Base-by-base conservation (phyloP, 2,888 invertebrate genomes). In the Trissolcus brochymenae region DNA sequence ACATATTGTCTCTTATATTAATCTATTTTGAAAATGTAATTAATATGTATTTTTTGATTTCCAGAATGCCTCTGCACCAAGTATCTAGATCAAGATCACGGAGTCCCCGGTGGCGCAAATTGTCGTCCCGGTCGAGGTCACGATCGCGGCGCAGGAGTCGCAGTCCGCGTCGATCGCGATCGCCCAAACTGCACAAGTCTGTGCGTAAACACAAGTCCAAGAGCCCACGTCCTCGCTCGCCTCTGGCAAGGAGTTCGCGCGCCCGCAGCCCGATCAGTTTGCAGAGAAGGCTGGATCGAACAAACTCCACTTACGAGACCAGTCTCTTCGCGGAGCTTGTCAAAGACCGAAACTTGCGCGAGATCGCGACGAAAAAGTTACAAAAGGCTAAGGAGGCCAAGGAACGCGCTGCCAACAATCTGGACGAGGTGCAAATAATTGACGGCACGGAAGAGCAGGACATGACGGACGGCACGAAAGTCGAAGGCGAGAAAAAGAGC, bases 291-390 rank as follows among this genome's bases (percentile, higher is more conserved):
- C 87, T 88, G 80, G 80, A 87, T 41, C 71, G 87, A 14, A 84
- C 82, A 6, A 86, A 94, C 80, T 94, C 95, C 84, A 96, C 96
- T 85, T 94, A 94, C 64, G 95, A 96, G 83, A 96, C 96, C 7
- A 96, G 96, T 87, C 91, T 97, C 11, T 97, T 97, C 87, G 96
- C 96, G 0, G 96, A 96, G 89, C 91, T 97, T 76, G 95, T 96
- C 13, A 96, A 96, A 85, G 95, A 95, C 85, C 93, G 94, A 81
- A 95, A 95, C 81, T 95, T 95, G 91, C 91, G 95, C 7, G 94
- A 95, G 72, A 91, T 95, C 87, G 95, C 95, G 64, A 88, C 92
- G 73, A 91, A 93, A 89, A 94, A 93, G 87, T 87, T 94, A 13
- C 92, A 93, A 60, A 93, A 93, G 79, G 72, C 72, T 0, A 64